Evolutionary conservation across 1,140 invertebrate species (phyloP).

Genomic region (Hydropsyche tenuis): DNA sequence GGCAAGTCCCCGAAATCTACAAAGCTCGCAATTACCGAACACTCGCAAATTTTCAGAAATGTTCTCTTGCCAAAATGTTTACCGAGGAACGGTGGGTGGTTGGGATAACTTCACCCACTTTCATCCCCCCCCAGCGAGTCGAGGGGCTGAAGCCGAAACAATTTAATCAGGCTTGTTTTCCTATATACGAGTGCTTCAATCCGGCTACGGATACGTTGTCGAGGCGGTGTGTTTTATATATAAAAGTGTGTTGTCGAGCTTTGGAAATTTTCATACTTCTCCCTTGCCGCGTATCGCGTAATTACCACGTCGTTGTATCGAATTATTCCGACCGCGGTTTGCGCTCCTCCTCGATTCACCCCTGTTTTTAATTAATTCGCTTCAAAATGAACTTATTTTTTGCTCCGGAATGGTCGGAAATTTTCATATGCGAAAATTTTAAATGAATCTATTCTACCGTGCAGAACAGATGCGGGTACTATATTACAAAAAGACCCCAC

Average conservation of each 20-base stretch:
- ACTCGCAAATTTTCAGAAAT: slow-evolving; percentile 31
- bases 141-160: slow-evolving; percentile 21
- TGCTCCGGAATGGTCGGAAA: no score
- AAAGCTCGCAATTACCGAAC: slow-evolving; percentile 39
- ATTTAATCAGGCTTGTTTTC: slow-evolving; percentile 43
- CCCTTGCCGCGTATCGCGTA: neutral
- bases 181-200: slow-evolving; percentile 25
- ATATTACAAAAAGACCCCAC: no score
- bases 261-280: slow-evolving; percentile 8
- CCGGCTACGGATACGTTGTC: neutral
- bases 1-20: slow-evolving; percentile 29
- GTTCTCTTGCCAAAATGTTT: slow-evolving; percentile 32
- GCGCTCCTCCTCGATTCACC: neutral
- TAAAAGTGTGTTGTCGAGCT: slow-evolving; percentile 31
- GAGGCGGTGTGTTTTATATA: slow-evolving; percentile 1
- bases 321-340: slow-evolving; percentile 3
- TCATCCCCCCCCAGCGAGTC: neutral
- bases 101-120: slow-evolving; percentile 25
- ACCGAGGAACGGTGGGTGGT: slow-evolving; percentile 27
- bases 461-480: no score
- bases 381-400: no score
- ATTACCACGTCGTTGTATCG: slow-evolving; percentile 23
- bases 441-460: no score
- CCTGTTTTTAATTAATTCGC: slow-evolving; percentile 15
- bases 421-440: no score